phyloP scores from a whole-genome alignment of 2,888 invertebrate species.

The Andrena bicolor region DNA sequence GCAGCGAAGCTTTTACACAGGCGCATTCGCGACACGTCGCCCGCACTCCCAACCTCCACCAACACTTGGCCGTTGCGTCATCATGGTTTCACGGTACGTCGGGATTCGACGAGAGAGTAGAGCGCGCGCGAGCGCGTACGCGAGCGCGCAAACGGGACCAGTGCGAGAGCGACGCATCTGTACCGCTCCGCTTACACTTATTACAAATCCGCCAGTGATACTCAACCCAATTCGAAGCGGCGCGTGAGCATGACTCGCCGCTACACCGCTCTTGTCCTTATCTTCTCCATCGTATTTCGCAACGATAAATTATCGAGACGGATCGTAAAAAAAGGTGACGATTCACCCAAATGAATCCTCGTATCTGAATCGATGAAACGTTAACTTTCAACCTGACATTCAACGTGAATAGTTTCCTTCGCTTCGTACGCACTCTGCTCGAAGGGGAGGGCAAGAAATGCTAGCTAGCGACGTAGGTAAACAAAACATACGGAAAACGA shows the following conservation, averaged over 20 bases:
- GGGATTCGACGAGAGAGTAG: slow-evolving; percentile 71
- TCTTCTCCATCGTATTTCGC: neutral
- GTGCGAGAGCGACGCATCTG: slow-evolving; percentile 68
- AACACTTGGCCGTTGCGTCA: slow-evolving; percentile 77
- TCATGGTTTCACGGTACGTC: slow-evolving; percentile 75
- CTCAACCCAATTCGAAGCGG: slow-evolving; percentile 61
- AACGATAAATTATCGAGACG: too few species aligned
- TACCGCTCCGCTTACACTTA: slow-evolving; percentile 72
- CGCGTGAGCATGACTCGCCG: neutral
- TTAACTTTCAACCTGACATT: too few species aligned
- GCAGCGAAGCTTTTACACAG: slow-evolving; percentile 68
- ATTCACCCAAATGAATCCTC: too few species aligned
- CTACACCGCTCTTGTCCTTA: neutral
- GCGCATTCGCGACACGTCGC: slow-evolving; percentile 72
- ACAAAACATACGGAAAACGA: neutral
- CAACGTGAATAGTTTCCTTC: too few species aligned
- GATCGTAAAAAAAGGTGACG: too few species aligned
- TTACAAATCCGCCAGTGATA: slow-evolving; percentile 73
- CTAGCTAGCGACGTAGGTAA: neutral
- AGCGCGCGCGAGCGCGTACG: slow-evolving; percentile 51
- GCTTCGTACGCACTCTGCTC: too few species aligned
- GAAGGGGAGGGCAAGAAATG: neutral
- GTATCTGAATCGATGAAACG: too few species aligned
- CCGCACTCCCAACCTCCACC: slow-evolving; percentile 69
- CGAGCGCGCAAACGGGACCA: slow-evolving; percentile 55